These are phyloP conservation scores for Clarias fuscus DNA, from an alignment of 2,797 vertebrate genomes.

Conservation along the genomic window DNA sequence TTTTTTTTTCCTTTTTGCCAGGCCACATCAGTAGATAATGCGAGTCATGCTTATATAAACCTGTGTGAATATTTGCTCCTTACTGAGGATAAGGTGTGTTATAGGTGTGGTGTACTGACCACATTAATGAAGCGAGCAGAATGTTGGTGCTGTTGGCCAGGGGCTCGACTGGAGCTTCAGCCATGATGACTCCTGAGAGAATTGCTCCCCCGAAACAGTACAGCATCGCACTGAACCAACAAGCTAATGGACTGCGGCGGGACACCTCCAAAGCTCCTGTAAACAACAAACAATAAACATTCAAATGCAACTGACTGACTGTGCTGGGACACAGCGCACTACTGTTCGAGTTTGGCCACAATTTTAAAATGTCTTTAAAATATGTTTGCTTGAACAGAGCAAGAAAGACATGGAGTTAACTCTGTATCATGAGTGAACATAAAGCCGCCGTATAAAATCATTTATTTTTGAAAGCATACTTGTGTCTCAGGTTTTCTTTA, in stretches of 20 bases:
- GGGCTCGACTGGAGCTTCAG: slow-evolving; percentile 84
- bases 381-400: background rate
- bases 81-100: background rate
- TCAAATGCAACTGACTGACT: background rate
- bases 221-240: slow-evolving; percentile 98
- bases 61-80: too few relatives aligned
- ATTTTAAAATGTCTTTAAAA: background rate
- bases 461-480: background rate
- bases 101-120: slow-evolving; percentile 75
- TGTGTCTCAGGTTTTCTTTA: background rate
- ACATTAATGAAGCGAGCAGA: slow-evolving; percentile 86
- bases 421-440: background rate
- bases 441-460: background rate
- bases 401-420: background rate
- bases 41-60: background rate
- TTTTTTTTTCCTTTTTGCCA: background rate
- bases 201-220: slow-evolving; percentile 92
- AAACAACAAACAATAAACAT: slow-evolving; percentile 45
- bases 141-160: slow-evolving; percentile 83
- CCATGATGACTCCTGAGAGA: slow-evolving; percentile 87
- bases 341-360: background rate
- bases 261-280: slow-evolving; percentile 84
- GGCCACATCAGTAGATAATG: background rate
- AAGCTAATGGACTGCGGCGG: slow-evolving; percentile 85
- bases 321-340: background rate